Evolutionary conservation across 1,140 invertebrate genomes (phyloP).

Genomic region (Drosophila tropicalis): DNA sequence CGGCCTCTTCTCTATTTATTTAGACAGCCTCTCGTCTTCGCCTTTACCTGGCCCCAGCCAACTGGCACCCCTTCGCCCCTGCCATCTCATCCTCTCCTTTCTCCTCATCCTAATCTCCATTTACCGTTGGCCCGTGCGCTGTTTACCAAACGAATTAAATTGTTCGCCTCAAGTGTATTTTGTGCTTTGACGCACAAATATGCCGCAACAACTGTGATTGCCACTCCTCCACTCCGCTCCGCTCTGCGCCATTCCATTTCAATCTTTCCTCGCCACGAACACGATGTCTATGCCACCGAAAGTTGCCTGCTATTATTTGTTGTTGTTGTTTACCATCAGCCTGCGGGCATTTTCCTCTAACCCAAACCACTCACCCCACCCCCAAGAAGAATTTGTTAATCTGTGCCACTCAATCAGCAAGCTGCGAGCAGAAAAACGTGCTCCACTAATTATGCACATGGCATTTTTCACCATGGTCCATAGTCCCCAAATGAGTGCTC

Average conservation of each 20-base stretch:
- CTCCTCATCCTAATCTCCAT: neutral
- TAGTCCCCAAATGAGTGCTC: neutral
- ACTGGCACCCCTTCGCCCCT: constrained; percentile 21
- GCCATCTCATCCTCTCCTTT: neutral
- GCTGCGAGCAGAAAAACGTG: constrained; percentile 20
- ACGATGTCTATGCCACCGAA: constrained; percentile 8
- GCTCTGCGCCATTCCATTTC: neutral
- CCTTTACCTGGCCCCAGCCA: neutral
- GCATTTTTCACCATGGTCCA: constrained; percentile 9
- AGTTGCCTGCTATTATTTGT: constrained; percentile 23
- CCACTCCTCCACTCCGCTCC: neutral
- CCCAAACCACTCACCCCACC: neutral
- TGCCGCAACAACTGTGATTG: constrained; percentile 51
- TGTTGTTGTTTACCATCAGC: constrained; percentile 41
- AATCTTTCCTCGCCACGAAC: neutral
- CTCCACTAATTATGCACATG: constrained; percentile 70
- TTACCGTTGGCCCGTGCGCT: constrained; percentile 52
- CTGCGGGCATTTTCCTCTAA: constrained; percentile 32
- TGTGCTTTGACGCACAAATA: constrained; percentile 70
- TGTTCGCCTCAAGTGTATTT: constrained; percentile 78
- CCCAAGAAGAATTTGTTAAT: constrained; percentile 72
- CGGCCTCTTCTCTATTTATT: constrained; percentile 58
- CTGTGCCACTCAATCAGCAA: constrained; percentile 73
- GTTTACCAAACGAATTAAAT: constrained; percentile 80
- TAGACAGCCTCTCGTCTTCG: constrained; percentile 37